Evolutionary conservation across 2,797 vertebrate genomes (phyloP).

Genomic region (Anniella stebbinsi): DNA sequence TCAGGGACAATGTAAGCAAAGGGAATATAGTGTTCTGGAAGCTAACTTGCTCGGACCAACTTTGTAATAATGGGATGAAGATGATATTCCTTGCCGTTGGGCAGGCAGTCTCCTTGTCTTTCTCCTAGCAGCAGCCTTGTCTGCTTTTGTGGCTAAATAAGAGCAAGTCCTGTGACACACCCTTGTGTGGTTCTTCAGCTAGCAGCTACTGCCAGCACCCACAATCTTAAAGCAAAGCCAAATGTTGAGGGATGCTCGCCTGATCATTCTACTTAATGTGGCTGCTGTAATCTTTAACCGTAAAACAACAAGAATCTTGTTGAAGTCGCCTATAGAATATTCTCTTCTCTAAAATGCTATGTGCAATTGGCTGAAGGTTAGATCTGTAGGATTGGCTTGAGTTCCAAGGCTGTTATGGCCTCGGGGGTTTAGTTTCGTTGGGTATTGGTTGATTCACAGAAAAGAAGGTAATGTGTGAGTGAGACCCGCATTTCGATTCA

Average conservation of each 20-base stretch:
- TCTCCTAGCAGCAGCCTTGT: fast-evolving
- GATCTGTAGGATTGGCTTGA: not conserved
- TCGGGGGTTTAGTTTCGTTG: not conserved
- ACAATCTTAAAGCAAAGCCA: conserved; percentile 37
- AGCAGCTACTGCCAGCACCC: not conserved
- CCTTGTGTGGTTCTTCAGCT: conserved; percentile 48
- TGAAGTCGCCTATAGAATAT: not conserved
- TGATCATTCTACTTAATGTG: conserved; percentile 5
- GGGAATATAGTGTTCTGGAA: not conserved
- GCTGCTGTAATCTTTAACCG: not conserved
- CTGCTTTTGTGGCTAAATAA: conserved; percentile 39
- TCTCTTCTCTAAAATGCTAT: not conserved
- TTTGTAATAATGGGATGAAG: not conserved
- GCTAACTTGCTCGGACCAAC: not conserved
- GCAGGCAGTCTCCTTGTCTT: not conserved
- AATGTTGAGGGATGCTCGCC: not conserved
- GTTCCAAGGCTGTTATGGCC: not conserved
- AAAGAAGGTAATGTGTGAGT: not conserved
- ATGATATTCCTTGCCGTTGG: fast-evolving
- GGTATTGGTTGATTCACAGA: not conserved
- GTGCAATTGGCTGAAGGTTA: not conserved
- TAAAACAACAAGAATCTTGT: not conserved
- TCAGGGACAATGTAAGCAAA: conserved; percentile 3
- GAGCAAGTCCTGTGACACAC: conserved; percentile 24
- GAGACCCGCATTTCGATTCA: not conserved